A percentile compares a stretch with the other conserved stretches of the same genome.
These are phyloP conservation scores for Babylonia areolata DNA, from an alignment of 1,140 invertebrate genomes.

Conservation along the genomic window DNA sequence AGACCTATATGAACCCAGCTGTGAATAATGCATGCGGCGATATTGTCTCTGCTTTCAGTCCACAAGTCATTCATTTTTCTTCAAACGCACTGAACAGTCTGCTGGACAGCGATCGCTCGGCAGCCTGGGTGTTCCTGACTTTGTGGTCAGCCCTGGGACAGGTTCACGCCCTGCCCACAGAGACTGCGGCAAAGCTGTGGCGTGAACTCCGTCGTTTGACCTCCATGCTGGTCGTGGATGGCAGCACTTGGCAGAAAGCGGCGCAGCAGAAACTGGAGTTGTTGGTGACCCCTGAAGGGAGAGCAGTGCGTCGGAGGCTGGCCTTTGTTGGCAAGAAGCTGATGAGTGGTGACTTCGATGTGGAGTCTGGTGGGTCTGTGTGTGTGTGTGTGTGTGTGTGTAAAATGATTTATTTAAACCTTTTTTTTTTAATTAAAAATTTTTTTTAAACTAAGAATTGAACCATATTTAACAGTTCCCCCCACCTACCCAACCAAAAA, in stretches of 20 bases:
- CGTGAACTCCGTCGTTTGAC: neutral
- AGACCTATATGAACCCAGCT: too few species aligned
- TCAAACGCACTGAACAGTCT: slow-evolving; percentile 43
- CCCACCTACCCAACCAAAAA: too few species aligned
- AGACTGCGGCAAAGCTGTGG: slow-evolving; percentile 46
- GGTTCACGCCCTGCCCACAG: slow-evolving; percentile 53
- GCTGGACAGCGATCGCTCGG: slow-evolving; percentile 49
- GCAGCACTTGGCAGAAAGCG: slow-evolving; percentile 22
- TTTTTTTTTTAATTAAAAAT: too few species aligned
- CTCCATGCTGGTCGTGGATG: slow-evolving; percentile 7
- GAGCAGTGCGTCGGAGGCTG: neutral
- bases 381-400: neutral
- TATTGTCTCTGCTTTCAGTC: slow-evolving; percentile 42
- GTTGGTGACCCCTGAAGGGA: slow-evolving; percentile 15
- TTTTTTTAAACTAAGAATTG: too few species aligned
- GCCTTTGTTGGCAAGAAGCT: neutral
- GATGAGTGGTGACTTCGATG: slow-evolving; percentile 32
- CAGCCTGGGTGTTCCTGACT: slow-evolving; percentile 52
- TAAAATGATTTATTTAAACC: too few species aligned
- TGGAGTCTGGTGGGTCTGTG: slow-evolving; percentile 31
- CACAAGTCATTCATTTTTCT: slow-evolving; percentile 20
- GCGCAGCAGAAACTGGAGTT: slow-evolving; percentile 44
- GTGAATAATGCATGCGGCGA: too few species aligned
- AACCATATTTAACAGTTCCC: too few species aligned
- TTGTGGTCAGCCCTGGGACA: slow-evolving; percentile 62